Evolutionary conservation across 2,113 vertebrate species (phyloP).

Genomic region (Antechinus stuartii): DNA sequence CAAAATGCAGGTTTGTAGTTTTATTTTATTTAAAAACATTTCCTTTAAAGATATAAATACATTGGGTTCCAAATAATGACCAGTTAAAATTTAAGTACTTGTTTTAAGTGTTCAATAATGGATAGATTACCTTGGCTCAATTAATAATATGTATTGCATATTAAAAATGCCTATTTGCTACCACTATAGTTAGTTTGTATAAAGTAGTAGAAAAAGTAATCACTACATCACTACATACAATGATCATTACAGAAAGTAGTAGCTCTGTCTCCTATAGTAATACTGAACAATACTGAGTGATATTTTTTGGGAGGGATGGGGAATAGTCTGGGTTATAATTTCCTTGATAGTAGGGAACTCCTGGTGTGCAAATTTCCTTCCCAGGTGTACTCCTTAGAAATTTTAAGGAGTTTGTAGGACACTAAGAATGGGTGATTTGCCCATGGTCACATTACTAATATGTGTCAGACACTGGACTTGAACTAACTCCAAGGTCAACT

Average conservation of each 20-base stretch:
- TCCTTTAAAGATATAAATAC: background rate
- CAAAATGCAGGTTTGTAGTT: background rate
- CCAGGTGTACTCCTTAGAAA: background rate
- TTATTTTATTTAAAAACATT: background rate
- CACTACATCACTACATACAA: background rate
- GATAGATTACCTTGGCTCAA: background rate
- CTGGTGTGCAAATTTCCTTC: background rate
- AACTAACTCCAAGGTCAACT: background rate
- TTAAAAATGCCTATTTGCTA: background rate
- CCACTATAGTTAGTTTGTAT: background rate
- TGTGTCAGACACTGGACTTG: background rate
- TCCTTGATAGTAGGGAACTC: background rate
- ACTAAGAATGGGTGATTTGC: background rate
- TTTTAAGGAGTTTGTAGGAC: background rate
- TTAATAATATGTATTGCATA: background rate
- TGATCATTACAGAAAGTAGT: background rate
- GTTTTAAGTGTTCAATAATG: background rate
- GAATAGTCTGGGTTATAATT: background rate
- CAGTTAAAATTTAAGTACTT: background rate
- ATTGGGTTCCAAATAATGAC: background rate
- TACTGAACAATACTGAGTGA: background rate
- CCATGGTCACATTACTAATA: background rate
- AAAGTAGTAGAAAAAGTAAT: background rate
- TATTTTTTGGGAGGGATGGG: background rate
- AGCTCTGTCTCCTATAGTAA: background rate